These are phyloP conservation scores for Chromobotia macracanthus DNA, from an alignment of 2,797 vertebrate genomes.

Conservation along the genomic window DNA sequence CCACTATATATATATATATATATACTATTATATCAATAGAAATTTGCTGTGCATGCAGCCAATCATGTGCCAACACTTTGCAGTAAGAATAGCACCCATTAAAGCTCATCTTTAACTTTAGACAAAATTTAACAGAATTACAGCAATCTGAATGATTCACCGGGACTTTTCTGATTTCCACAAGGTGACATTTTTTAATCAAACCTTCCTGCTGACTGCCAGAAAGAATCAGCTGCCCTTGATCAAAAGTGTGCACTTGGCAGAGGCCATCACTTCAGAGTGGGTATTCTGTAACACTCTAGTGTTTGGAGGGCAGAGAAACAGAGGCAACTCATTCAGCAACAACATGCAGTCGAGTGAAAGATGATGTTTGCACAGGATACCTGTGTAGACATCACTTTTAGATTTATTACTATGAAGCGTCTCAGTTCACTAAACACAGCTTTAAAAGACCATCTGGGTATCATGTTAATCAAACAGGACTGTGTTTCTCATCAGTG, in stretches of 20 bases:
- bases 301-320: too few species aligned
- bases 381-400: constrained; percentile 8
- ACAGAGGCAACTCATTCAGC: neutral
- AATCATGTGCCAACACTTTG: too few species aligned
- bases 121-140: too few species aligned
- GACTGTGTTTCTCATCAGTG: constrained; percentile 47
- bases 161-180: constrained; percentile 35
- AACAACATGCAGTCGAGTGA: neutral
- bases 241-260: constrained; percentile 15
- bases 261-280: neutral
- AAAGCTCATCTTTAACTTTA: too few species aligned
- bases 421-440: constrained; percentile 19
- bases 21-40: too few species aligned
- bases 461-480: constrained; percentile 35
- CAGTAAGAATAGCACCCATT: too few species aligned
- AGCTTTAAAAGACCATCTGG: constrained; percentile 30
- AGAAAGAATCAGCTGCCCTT: neutral
- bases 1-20: too few species aligned
- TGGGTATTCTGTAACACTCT: neutral
- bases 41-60: too few species aligned
- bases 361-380: constrained; percentile 21
- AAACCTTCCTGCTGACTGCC: constrained; percentile 44
- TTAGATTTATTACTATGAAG: constrained; percentile 15
- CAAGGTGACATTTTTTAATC: constrained; percentile 43
- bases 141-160: constrained; percentile 17